phyloP scores from a whole-genome alignment of 2,888 invertebrate genomes.

The Drosophila parthenogenetica region DNA sequence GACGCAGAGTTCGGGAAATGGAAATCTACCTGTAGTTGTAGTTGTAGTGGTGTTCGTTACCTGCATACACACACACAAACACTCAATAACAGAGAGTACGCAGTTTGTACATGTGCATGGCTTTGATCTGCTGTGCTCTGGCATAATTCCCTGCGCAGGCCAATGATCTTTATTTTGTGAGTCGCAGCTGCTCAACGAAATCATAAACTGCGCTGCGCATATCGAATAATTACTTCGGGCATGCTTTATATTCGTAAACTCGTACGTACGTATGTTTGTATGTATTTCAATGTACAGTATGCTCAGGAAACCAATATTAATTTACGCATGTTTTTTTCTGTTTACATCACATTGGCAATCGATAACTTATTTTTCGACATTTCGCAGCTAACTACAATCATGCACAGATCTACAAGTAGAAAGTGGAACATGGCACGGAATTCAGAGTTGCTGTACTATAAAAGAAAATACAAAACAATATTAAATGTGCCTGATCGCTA shows the following conservation, averaged over 20 bases:
- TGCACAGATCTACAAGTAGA: constrained; percentile 9
- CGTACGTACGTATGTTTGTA: constrained; percentile 5
- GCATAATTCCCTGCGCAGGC: constrained; percentile 70
- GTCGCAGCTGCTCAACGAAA: constrained; percentile 57
- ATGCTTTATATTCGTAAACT: constrained; percentile 12
- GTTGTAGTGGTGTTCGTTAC: constrained; percentile 39
- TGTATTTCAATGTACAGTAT: constrained; percentile 21
- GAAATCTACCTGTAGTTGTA: constrained; percentile 70
- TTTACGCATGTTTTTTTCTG: background rate
- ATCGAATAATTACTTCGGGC: constrained; percentile 54
- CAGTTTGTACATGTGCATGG: constrained; percentile 16
- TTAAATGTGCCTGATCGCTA: constrained; percentile 24
- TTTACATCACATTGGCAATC: constrained; percentile 2
- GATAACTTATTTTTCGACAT: constrained; percentile 12
- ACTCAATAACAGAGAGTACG: constrained; percentile 2
- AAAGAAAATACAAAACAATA: background rate
- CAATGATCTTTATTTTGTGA: constrained; percentile 68
- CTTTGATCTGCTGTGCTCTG: constrained; percentile 58
- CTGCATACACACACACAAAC: constrained; percentile 35
- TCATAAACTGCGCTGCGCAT: constrained; percentile 57
- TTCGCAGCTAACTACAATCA: constrained; percentile 10
- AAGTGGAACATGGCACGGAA: constrained; percentile 22
- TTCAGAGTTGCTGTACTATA: background rate
- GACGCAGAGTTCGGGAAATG: constrained; percentile 40
- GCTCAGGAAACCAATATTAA: background rate